Evolutionary conservation across 2,113 vertebrate species (phyloP).

Genomic region (Symphodus melops): DNA sequence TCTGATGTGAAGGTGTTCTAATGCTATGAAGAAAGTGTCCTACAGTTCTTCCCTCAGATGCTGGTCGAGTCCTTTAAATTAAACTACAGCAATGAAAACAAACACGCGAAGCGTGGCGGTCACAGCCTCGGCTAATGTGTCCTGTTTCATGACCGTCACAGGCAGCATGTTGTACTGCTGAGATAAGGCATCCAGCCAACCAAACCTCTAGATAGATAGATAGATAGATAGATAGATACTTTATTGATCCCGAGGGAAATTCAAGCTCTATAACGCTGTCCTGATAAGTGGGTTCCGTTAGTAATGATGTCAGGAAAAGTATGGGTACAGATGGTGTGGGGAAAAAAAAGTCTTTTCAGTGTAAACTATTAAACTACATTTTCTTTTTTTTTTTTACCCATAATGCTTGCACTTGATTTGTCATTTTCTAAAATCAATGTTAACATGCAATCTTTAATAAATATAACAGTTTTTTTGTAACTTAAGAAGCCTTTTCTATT

Average conservation of each 20-base stretch:
- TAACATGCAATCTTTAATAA: constrained; percentile 74
- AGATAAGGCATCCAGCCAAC: constrained; percentile 10
- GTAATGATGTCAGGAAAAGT: constrained; percentile 30
- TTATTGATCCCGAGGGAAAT: no score
- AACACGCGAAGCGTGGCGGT: background rate
- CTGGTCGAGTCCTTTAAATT: constrained; percentile 21
- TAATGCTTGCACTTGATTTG: constrained; percentile 57
- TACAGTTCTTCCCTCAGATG: background rate
- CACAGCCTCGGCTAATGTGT: no score
- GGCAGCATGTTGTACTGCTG: background rate
- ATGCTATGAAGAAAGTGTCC: background rate
- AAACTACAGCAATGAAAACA: constrained; percentile 13
- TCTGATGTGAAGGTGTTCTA: constrained; percentile 19
- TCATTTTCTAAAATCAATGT: constrained; percentile 66
- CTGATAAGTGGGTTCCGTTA: no score
- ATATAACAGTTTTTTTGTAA: constrained; percentile 58
- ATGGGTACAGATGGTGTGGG: constrained; percentile 15
- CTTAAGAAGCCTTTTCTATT: constrained; percentile 31
- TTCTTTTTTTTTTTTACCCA: constrained; percentile 18
- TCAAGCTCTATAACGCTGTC: no score
- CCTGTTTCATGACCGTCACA: background rate
- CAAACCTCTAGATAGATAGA: no score
- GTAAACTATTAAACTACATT: constrained; percentile 39
- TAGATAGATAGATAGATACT: no score
- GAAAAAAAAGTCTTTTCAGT: constrained; percentile 32